Percentiles rank a stretch among this genome's conserved stretches.
These are phyloP conservation scores for Holothuria glaberrima DNA, from an alignment of 35 echinoderm and acorn worm genomes.

Conservation along the genomic window DNA sequence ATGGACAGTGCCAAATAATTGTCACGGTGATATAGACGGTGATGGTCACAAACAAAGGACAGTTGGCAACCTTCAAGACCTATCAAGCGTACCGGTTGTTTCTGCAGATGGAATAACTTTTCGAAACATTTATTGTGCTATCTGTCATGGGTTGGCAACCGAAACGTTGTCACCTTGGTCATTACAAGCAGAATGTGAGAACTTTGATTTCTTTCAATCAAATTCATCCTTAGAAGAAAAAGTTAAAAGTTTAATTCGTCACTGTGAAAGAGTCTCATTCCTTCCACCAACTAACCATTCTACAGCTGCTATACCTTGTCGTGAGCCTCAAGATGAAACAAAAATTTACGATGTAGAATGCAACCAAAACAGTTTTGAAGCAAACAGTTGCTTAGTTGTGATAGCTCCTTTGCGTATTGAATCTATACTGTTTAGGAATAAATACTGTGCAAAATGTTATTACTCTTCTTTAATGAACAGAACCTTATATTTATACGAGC, in stretches of 20 bases:
- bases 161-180: constrained; percentile 7
- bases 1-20: neutral
- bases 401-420: neutral
- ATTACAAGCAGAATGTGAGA: neutral
- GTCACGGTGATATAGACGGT: neutral
- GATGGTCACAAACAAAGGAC: neutral
- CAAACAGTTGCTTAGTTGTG: neutral
- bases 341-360: neutral
- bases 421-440: neutral
- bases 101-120: constrained; percentile 42
- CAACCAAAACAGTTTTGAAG: no score
- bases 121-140: constrained; percentile 34
- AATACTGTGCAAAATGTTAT: neutral
- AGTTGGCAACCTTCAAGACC: neutral
- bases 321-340: neutral
- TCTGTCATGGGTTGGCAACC: neutral
- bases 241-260: neutral
- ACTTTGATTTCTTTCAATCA: no score
- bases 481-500: neutral
- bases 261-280: neutral
- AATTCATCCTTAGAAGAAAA: neutral
- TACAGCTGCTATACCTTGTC: neutral
- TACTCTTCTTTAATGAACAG: neutral
- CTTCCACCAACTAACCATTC: neutral
- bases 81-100: constrained; percentile 15